These are phyloP conservation scores for Corydoras sp. DNA, from an alignment of 2,113 vertebrate species.

Conservation along the genomic window DNA sequence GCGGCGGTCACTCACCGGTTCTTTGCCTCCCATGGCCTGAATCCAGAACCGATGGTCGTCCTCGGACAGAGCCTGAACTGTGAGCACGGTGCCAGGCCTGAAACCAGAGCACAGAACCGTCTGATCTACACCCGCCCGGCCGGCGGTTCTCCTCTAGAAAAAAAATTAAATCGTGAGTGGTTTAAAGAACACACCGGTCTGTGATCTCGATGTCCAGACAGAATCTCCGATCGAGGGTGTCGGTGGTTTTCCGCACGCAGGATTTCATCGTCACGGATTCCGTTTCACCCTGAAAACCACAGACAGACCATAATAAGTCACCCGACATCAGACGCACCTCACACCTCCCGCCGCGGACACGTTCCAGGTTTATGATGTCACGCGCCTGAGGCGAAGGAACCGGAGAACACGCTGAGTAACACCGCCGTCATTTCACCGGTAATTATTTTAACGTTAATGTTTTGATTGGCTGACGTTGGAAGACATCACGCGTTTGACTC, in stretches of 20 bases:
- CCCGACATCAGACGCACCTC: too few species aligned
- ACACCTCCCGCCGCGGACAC: too few species aligned
- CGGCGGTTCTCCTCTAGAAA: too few species aligned
- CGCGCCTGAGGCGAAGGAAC: too few species aligned
- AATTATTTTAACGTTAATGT: too few species aligned
- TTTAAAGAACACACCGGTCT: conserved; percentile 72
- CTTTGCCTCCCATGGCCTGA: conserved; percentile 93
- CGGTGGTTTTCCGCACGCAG: conserved; percentile 80
- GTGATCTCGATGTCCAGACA: conserved; percentile 91
- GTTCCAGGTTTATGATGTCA: too few species aligned
- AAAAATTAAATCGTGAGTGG: too few species aligned
- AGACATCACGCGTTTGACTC: too few species aligned
- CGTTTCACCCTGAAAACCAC: conserved; percentile 75
- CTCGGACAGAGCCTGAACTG: conserved; percentile 88
- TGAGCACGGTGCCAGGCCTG: conserved; percentile 81
- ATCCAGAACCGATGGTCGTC: conserved; percentile 89
- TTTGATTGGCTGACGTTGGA: too few species aligned
- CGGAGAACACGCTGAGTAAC: too few species aligned
- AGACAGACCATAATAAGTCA: conserved; percentile 6
- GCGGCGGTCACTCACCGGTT: conserved; percentile 74
- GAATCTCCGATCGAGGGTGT: conserved; percentile 85
- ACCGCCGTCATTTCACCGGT: too few species aligned
- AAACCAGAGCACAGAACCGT: conserved; percentile 10
- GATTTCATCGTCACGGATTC: conserved; percentile 81
- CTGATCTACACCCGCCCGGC: too few species aligned